phyloP scores from a whole-genome alignment of 2,797 vertebrate species.

The Hephaestus fuliginosus region DNA sequence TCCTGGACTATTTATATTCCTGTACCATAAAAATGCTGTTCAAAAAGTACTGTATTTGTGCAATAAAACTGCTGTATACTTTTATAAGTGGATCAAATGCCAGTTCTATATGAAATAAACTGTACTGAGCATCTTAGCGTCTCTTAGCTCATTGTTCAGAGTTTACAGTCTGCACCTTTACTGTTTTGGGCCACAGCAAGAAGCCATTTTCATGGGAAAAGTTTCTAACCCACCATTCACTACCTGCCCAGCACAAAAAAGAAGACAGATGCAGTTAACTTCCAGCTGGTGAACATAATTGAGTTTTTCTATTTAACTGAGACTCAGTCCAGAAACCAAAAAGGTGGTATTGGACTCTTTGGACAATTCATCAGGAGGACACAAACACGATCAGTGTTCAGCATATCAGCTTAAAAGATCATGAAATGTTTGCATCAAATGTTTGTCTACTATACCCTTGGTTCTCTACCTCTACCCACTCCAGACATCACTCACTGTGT shows the following conservation, averaged over 20 bases:
- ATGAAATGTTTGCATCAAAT: background rate
- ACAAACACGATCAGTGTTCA: background rate
- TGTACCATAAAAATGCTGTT: background rate
- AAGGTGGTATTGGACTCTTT: background rate
- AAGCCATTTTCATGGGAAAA: background rate
- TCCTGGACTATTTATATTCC: background rate
- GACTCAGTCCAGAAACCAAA: background rate
- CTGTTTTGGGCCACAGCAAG: background rate
- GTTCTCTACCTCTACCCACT: background rate
- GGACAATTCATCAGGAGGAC: background rate
- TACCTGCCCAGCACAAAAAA: background rate
- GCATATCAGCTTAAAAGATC: background rate
- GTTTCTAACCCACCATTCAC: background rate
- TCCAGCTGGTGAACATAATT: background rate
- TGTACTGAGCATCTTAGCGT: background rate
- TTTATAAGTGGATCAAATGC: background rate
- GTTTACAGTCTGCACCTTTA: background rate
- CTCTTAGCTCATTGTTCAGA: background rate
- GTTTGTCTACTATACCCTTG: background rate
- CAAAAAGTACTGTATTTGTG: background rate
- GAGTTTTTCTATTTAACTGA: background rate
- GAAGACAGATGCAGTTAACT: background rate
- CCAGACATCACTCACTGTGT: conserved; percentile 20
- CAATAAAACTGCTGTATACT: background rate
- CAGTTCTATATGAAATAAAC: too few relatives aligned